Percentiles rank a stretch among this genome's conserved stretches.
Evolutionary conservation across 1,140 invertebrate genomes (phyloP).

Genomic region (Gryllus bimaculatus): DNA sequence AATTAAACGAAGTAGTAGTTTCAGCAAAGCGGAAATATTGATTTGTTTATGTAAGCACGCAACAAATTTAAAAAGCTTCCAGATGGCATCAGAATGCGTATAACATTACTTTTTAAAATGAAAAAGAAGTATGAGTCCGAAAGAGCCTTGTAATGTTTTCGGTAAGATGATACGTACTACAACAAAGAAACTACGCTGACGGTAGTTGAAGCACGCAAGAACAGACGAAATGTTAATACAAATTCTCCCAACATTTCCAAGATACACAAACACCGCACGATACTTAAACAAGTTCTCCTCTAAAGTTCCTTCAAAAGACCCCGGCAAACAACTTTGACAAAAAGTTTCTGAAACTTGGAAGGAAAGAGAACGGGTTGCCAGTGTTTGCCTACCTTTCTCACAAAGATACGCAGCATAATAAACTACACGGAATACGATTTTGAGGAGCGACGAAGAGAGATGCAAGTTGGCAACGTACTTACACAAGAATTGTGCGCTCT

Average conservation of each 20-base stretch:
- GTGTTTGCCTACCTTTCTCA: neutral
- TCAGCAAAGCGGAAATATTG: too few species aligned
- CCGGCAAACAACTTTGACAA: neutral
- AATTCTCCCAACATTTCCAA: neutral
- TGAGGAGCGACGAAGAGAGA: neutral
- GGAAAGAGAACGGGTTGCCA: neutral
- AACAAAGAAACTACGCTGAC: neutral
- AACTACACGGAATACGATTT: neutral
- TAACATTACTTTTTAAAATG: neutral
- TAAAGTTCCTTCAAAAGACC: neutral
- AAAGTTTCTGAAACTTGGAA: neutral
- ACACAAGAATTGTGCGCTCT: neutral
- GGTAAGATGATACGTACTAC: neutral
- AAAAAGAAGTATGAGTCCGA: neutral
- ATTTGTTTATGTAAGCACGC: too few species aligned
- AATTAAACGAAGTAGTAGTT: too few species aligned
- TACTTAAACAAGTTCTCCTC: slow-evolving; percentile 1
- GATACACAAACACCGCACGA: neutral
- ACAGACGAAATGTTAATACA: slow-evolving; percentile 1
- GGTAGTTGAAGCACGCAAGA: neutral
- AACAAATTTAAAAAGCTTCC: too few species aligned
- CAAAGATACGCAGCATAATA: neutral
- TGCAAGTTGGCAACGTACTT: neutral
- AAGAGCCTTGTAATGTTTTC: neutral
- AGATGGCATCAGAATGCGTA: too few species aligned